Percentiles rank a stretch among this genome's conserved stretches.
These are phyloP conservation scores for Solea senegalensis DNA, from an alignment of 2,113 vertebrate species.

Conservation along the genomic window DNA sequence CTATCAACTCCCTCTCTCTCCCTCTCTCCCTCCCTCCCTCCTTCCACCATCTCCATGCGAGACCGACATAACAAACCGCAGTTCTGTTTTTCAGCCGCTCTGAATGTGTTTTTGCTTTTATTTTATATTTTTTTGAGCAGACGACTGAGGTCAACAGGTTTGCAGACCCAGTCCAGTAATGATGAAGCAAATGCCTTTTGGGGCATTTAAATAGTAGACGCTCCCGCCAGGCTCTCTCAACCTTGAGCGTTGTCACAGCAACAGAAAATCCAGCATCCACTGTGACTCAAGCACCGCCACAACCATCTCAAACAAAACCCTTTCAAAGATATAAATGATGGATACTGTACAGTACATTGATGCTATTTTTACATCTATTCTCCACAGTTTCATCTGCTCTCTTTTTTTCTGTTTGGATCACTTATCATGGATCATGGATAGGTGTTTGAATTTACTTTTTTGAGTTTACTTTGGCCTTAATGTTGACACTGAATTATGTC, in stretches of 20 bases:
- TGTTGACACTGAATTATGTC: too few relatives aligned
- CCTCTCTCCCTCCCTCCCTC: too few relatives aligned
- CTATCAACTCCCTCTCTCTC: neutral
- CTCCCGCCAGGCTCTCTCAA: constrained; percentile 6
- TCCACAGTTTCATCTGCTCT: neutral
- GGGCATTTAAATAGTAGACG: constrained; percentile 11
- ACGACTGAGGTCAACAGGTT: constrained; percentile 32
- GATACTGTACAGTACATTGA: neutral
- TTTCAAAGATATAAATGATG: neutral
- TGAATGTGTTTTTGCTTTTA: neutral
- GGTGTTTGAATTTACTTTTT: neutral
- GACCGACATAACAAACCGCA: constrained; percentile 36
- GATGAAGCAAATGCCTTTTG: constrained; percentile 54
- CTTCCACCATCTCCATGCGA: neutral
- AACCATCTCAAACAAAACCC: neutral
- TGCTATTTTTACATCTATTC: neutral
- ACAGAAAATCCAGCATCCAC: constrained; percentile 34
- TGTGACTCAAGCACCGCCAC: constrained; percentile 2
- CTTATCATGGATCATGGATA: neutral
- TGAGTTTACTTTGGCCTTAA: too few relatives aligned
- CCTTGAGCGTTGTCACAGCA: constrained; percentile 61
- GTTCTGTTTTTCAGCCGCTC: constrained; percentile 22
- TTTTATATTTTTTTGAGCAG: constrained; percentile 3
- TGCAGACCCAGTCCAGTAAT: constrained; percentile 34
- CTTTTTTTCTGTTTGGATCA: neutral